phyloP scores from a whole-genome alignment of 2,888 invertebrate species.

The Archips crataeganus region DNA sequence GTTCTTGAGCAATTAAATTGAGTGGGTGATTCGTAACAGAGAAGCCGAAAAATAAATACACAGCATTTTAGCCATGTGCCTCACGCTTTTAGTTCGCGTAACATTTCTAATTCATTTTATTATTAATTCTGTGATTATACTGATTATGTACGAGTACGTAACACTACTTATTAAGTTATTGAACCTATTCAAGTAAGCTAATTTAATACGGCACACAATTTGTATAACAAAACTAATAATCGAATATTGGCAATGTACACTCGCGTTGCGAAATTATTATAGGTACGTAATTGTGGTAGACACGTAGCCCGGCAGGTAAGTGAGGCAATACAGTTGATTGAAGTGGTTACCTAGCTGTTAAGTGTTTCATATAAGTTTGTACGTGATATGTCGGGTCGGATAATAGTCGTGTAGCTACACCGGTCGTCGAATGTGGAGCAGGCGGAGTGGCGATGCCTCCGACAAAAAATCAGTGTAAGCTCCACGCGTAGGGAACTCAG shows the following conservation, averaged over 20 bases:
- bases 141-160: background rate
- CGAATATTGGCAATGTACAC: conserved; percentile 59
- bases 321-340: conserved; percentile 68
- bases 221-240: conserved; percentile 58
- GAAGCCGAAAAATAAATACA: too few relatives aligned
- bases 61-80: too few relatives aligned
- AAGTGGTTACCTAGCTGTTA: conserved; percentile 59
- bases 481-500: conserved; percentile 74
- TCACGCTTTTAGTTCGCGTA: too few relatives aligned
- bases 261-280: conserved; percentile 66
- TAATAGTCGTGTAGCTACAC: conserved; percentile 74
- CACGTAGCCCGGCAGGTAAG: conserved; percentile 70
- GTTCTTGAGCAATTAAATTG: too few relatives aligned
- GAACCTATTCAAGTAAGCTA: conserved; percentile 3
- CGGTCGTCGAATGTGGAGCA: conserved; percentile 84
- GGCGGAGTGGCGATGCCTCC: conserved; percentile 79
- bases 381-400: conserved; percentile 58
- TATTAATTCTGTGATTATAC: background rate
- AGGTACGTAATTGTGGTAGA: conserved; percentile 68
- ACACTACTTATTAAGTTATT: background rate
- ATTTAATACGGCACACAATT: conserved; percentile 21
- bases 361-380: conserved; percentile 57
- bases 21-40: too few relatives aligned
- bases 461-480: conserved; percentile 85
- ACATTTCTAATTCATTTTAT: too few relatives aligned